Conservation (phyloP, 2,113 vertebrate genomes). For the Vireo altiloquus region DNA sequence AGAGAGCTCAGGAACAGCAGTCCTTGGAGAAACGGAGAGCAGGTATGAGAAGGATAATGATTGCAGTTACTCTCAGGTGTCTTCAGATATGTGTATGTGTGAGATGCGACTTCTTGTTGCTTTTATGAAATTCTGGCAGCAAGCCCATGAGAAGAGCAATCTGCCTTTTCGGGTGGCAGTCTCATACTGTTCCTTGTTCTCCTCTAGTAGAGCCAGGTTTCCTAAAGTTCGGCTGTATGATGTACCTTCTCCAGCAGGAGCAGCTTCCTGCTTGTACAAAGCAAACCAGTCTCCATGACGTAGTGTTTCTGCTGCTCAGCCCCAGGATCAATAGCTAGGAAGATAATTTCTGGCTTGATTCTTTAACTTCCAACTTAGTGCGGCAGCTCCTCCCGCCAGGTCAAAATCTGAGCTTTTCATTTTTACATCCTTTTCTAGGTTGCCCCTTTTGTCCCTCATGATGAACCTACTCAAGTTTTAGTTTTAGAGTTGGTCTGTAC, state of each 20-base stretch:
- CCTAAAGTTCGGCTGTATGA: neutral
- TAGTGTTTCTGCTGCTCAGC: neutral
- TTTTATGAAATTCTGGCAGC: neutral
- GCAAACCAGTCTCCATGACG: rapidly evolving
- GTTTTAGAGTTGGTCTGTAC: neutral
- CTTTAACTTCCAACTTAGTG: neutral
- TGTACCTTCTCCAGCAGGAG: neutral
- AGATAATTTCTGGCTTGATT: neutral
- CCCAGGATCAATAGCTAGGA: neutral
- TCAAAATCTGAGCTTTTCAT: neutral
- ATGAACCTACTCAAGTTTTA: neutral
- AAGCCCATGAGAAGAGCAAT: neutral
- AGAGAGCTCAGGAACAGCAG: neutral
- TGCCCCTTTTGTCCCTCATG: neutral
- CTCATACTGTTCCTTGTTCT: neutral
- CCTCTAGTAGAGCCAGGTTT: neutral
- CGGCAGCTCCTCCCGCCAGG: neutral
- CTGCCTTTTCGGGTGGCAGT: neutral
- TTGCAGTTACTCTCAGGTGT: neutral
- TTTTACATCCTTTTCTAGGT: neutral
- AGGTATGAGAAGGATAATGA: neutral
- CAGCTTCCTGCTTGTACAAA: neutral
- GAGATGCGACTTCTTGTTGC: neutral
- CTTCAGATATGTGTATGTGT: neutral
- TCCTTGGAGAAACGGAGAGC: neutral